Conservation (phyloP, 2,797 vertebrate species). For the Syncerus caffer region DNA sequence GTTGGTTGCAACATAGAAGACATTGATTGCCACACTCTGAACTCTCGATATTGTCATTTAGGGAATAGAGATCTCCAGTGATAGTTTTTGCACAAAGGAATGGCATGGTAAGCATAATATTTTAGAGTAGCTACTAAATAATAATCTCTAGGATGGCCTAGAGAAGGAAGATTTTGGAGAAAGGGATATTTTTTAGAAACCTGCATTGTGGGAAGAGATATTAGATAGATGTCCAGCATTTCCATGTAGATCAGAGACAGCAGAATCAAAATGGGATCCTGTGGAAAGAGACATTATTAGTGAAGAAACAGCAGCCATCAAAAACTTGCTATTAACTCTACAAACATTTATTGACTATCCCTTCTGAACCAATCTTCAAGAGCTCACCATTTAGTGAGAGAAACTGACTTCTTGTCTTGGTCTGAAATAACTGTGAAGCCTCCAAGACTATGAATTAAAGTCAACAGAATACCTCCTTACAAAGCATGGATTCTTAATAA, state of each 20-base stretch:
- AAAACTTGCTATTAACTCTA: neutral
- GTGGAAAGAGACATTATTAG: neutral
- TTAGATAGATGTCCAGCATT: neutral
- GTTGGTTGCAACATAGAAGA: neutral
- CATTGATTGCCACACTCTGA: neutral
- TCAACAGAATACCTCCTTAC: neutral
- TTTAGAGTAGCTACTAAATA: neutral
- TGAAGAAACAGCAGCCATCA: neutral
- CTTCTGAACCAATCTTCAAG: neutral
- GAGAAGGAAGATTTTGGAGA: neutral
- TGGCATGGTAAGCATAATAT: neutral
- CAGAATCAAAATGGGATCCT: neutral
- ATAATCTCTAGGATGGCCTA: neutral
- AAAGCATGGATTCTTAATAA: neutral
- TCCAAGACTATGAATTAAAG: neutral
- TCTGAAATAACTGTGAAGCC: neutral
- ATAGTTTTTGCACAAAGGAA: neutral
- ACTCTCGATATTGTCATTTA: neutral
- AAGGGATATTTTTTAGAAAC: neutral
- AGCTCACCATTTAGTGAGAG: neutral
- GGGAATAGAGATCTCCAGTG: neutral
- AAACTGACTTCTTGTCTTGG: neutral
- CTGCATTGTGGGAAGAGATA: neutral
- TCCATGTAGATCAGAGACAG: neutral
- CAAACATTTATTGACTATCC: neutral